Evolutionary conservation across 2,113 vertebrate genomes (phyloP).

Genomic region (Podiceps cristatus): DNA sequence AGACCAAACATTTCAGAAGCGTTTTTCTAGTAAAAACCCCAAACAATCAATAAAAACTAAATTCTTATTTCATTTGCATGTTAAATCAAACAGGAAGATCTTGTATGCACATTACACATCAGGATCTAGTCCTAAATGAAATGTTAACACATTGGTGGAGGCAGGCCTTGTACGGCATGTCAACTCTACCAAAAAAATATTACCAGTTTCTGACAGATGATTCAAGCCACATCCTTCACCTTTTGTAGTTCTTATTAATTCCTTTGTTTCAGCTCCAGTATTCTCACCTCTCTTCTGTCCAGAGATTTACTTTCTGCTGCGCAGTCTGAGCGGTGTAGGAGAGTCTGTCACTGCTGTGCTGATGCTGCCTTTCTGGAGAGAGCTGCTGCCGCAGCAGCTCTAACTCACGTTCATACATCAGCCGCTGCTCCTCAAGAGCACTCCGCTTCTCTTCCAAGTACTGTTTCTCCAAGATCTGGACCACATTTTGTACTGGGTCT

Average conservation of each 20-base stretch:
- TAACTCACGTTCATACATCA: constrained; percentile 94
- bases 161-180: background rate
- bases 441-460: constrained; percentile 94
- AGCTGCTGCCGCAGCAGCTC: constrained; percentile 93
- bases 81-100: background rate
- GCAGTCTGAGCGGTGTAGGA: constrained; percentile 83
- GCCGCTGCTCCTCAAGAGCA: constrained; percentile 94
- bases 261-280: background rate
- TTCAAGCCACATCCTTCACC: background rate
- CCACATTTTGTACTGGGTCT: constrained; percentile 96
- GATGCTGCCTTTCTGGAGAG: constrained; percentile 87
- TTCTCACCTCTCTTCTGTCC: constrained; percentile 93
- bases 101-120: fast-evolving
- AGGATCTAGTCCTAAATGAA: background rate
- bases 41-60: background rate
- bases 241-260: background rate
- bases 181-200: background rate
- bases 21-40: background rate
- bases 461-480: constrained; percentile 95
- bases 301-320: constrained; percentile 89
- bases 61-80: background rate
- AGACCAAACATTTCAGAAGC: background rate
- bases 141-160: fast-evolving
- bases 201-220: background rate
- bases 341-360: constrained; percentile 83